phyloP scores from a whole-genome alignment of 2,888 invertebrate genomes.

The Cephus nigrinus region DNA sequence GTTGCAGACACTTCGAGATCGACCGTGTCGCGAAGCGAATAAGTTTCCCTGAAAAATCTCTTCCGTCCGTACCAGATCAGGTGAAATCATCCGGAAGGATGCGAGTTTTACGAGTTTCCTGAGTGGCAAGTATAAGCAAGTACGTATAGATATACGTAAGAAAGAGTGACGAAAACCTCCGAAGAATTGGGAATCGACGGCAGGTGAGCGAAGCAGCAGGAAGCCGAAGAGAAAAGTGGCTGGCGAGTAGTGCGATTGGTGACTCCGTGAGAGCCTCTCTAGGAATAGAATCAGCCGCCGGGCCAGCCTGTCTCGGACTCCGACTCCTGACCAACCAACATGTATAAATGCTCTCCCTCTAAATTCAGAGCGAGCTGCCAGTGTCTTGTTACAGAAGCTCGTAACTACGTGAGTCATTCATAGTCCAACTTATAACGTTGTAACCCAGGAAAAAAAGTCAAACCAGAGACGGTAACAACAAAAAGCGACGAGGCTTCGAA shows the following conservation, averaged over 20 bases:
- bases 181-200: neutral
- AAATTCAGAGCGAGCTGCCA: slow-evolving; percentile 38
- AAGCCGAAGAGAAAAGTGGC: neutral
- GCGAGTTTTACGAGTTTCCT: neutral
- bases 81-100: neutral
- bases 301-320: slow-evolving; percentile 22
- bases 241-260: slow-evolving; percentile 13
- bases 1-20: neutral
- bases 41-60: neutral
- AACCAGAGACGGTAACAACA: neutral
- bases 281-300: slow-evolving; percentile 37
- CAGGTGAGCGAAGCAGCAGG: neutral
- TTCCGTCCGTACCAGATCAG: neutral
- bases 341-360: slow-evolving; percentile 35
- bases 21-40: neutral
- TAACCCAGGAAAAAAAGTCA: neutral
- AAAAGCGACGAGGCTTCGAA: neutral
- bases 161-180: neutral
- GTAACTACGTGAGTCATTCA: slow-evolving; percentile 35
- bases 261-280: slow-evolving; percentile 14
- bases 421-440: neutral
- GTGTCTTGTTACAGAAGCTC: slow-evolving; percentile 39
- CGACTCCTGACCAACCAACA: slow-evolving; percentile 31
- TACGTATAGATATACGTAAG: neutral
- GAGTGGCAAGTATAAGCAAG: neutral